Base-by-base conservation (phyloP, 2,113 vertebrate species). In the Odontophorus gujanensis region DNA sequence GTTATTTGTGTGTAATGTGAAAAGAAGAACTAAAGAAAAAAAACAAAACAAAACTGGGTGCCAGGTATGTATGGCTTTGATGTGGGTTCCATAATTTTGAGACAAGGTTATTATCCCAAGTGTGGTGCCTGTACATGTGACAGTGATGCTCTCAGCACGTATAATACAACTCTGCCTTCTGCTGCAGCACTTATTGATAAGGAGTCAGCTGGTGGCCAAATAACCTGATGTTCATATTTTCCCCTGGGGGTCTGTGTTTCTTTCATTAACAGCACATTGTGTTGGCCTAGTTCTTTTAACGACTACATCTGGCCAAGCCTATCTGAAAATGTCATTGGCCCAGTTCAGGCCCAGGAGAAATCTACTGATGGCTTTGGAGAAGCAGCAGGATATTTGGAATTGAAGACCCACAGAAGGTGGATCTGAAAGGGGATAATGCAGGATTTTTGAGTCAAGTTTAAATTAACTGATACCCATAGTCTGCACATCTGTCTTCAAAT, bases 191-290 rank as follows among this genome's bases (percentile, higher is more conserved):
- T 93, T 88, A 81, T 19, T 86, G 93, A 84, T 90, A 88, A 81
- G n/a, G 82, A 88, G 81, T 85, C 87, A 88, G 93, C 76, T 88
- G 82, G 79, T 74, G 72, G 89, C 47, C 57, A 91, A 63, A 87
- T 48, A 80, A 95, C 25, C 55, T 58, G 58, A 81, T 76, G 91
- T 45, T 92, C 65, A 4, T 61, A 19, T 77, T 89, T 79, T 80
- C 72, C 55, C 38, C 24, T 2, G 2, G 18, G 25, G 40, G 36
- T 51, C 87, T 72, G 3, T 77, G 63, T 45, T 73, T 48, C 88
- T 69, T 53, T 69, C 85, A 48, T 92, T 90, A 83, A 75, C 1
- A 6, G 43, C 3, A 3, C 40, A 30, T 34, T 45, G 6, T 1
- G 3, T 66, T 58, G 63, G 59, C 50, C 72, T 85, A 4, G 6